Percentiles rank a stretch among this genome's conserved stretches.
Evolutionary conservation across 2,113 vertebrate species (phyloP).

Genomic region (Aegithalos caudatus): DNA sequence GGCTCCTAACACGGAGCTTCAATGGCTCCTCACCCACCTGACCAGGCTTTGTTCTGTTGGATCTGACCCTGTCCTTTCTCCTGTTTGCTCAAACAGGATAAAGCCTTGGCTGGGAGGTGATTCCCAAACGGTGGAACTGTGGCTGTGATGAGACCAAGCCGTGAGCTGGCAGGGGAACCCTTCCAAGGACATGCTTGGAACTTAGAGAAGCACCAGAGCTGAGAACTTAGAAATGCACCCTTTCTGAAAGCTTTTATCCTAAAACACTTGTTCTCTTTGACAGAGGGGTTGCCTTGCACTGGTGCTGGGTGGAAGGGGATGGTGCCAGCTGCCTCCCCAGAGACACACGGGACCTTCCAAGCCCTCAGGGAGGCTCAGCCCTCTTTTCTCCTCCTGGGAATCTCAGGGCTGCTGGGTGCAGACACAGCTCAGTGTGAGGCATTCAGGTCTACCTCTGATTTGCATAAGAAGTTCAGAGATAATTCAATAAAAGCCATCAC

Average conservation of each 20-base stretch:
- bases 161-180: not conserved
- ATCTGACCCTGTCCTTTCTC: too few species aligned
- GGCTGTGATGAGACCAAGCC: not conserved
- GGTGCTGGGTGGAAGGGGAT: not conserved
- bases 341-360: fast-evolving
- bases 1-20: fast-evolving
- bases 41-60: fast-evolving
- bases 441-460: not conserved
- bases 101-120: not conserved
- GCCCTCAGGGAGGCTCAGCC: not conserved
- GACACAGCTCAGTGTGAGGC: not conserved
- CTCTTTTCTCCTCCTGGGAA: not conserved
- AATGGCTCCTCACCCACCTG: fast-evolving
- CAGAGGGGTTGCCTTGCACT: not conserved
- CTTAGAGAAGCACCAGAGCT: not conserved
- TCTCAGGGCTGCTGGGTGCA: not conserved
- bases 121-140: fast-evolving
- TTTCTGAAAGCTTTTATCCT: not conserved
- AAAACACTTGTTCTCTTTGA: not conserved
- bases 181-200: not conserved
- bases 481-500: slow-evolving; percentile 49
- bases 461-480: slow-evolving; percentile 30
- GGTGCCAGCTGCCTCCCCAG: not conserved
- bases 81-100: not conserved
- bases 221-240: fast-evolving